phyloP scores from a whole-genome alignment of 2,113 vertebrate genomes.

The Trogon melanurus region DNA sequence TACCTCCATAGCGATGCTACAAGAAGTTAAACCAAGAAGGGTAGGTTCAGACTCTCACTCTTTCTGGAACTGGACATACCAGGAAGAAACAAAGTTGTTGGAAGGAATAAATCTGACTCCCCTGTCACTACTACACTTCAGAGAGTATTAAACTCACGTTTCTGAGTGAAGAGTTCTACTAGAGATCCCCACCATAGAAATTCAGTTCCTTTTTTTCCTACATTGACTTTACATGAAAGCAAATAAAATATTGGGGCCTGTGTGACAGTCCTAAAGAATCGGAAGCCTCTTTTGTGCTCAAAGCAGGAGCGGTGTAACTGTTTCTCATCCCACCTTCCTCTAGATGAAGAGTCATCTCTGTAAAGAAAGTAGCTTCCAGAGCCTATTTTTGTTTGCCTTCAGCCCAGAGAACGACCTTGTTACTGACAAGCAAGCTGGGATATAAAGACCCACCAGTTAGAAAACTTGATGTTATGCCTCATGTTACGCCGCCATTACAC shows the following conservation, averaged over 20 bases:
- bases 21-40: background rate
- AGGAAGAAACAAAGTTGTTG: background rate
- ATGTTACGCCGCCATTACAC: accelerated
- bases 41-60: background rate
- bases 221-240: background rate
- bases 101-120: background rate
- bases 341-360: background rate
- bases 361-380: background rate
- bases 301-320: background rate
- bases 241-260: background rate
- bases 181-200: background rate
- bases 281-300: background rate
- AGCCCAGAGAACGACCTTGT: background rate
- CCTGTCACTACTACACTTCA: background rate
- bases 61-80: background rate
- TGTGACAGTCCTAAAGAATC: background rate
- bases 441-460: background rate
- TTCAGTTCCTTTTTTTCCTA: background rate
- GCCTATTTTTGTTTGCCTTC: background rate
- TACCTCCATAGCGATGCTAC: background rate
- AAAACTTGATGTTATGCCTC: background rate
- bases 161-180: background rate
- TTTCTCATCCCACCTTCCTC: background rate
- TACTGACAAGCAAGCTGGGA: background rate
- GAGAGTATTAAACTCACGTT: background rate